Base-by-base conservation (phyloP, 2,797 vertebrate genomes). In the Salarias fasciatus region DNA sequence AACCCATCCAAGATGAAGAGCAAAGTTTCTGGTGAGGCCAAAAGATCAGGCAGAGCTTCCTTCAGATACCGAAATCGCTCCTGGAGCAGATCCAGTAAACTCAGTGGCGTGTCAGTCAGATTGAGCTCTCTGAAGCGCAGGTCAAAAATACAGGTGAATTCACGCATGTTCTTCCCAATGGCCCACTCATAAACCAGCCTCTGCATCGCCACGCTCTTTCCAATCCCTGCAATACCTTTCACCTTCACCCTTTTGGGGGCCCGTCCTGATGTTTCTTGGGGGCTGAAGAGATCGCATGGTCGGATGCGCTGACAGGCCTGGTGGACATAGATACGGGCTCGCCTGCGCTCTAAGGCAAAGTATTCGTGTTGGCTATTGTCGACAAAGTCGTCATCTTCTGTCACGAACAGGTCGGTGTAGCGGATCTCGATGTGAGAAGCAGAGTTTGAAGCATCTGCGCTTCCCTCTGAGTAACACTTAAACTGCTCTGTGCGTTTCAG, bases 351-450 rank as follows among this genome's bases (percentile, higher is more conserved):
- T 24, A 24, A 24, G 18, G 24, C 18, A 24, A 24, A 24, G 18
- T 24, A 24, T 24, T 24, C 18, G 18, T 24, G 18, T 24, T 24
- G 18, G 18, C 48, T 79, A 46, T 48, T 67, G 45, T 78, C 56
- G 14, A 70, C 50, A 0, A 50, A 40, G 3, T 75, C 67, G 8
- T 87, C 67, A 5, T 88, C 86, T 36, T 92, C 85, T 0, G 90
- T 91, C 35, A 92, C 85, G 1, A 92, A 89, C 11, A 92, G 88
- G 53, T 92, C 90, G 0, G 91, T 91, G 81, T 92, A 92, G 67
- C 77, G 87, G 57, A 92, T 87, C 77, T 92, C 91, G 0, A 92
- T 89, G 64, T 90, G 84, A 35, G 82, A 85, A 6, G 77, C 82
- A 2, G 84, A 83, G 64, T 86, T 85, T 8, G 70, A 80, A 5